phyloP scores from a whole-genome alignment of 2,113 vertebrate genomes.

The Brachyistius frenatus region DNA sequence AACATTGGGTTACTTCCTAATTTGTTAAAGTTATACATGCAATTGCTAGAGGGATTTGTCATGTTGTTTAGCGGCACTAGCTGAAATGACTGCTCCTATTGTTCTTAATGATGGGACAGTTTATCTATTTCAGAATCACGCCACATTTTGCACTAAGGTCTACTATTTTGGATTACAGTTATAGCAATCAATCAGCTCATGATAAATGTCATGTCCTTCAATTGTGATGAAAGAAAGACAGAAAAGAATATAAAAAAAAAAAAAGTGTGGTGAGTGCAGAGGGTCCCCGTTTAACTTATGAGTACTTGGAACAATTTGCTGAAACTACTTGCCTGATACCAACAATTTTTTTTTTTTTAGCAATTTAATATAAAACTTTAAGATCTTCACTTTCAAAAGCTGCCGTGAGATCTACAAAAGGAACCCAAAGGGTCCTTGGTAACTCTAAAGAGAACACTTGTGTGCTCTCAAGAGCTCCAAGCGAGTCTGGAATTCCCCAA shows the following conservation, averaged over 20 bases:
- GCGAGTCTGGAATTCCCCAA: neutral
- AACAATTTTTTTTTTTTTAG: neutral
- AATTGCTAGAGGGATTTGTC: neutral
- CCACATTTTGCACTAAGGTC: neutral
- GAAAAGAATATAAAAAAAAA: no score
- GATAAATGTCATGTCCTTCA: no score
- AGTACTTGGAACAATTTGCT: neutral
- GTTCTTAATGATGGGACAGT: neutral
- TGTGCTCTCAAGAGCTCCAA: neutral
- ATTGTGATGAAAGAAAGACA: no score
- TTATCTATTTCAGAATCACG: neutral
- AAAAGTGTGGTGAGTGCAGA: neutral
- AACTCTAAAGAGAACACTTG: neutral
- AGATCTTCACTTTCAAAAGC: neutral
- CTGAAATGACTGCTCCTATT: neutral
- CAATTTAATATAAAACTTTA: neutral
- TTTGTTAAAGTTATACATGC: neutral
- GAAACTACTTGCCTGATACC: neutral
- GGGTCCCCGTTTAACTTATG: neutral
- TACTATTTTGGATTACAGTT: neutral
- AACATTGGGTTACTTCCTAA: rapidly evolving
- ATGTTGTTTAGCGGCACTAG: neutral
- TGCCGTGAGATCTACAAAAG: slow-evolving; percentile 3
- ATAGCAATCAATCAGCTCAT: no score
- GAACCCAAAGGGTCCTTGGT: slow-evolving; percentile 4